phyloP scores from a whole-genome alignment of 2,797 vertebrate genomes.

The Enteromius radiatus region DNA sequence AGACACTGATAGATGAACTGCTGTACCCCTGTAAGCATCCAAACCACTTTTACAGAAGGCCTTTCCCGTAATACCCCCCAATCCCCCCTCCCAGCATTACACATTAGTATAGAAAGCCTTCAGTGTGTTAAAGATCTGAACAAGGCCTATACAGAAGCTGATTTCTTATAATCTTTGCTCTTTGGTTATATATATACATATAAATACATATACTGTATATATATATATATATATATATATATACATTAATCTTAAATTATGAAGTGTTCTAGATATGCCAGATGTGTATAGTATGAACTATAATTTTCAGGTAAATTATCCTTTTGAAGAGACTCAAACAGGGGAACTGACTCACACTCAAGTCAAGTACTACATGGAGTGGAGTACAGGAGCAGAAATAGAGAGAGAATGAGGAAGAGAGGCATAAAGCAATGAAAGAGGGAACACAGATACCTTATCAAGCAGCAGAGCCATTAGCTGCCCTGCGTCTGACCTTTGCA shows the following conservation, averaged over 20 bases:
- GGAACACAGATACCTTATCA: slow-evolving; percentile 48
- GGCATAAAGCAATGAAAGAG: slow-evolving; percentile 15
- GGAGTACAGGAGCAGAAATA: neutral
- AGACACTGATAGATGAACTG: slow-evolving; percentile 45
- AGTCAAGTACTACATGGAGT: neutral
- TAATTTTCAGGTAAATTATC: neutral
- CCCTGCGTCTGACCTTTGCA: slow-evolving; percentile 29
- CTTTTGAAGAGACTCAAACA: neutral
- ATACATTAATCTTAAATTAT: neutral
- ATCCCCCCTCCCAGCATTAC: neutral
- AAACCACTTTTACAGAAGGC: slow-evolving; percentile 37
- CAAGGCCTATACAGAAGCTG: neutral
- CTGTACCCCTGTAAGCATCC: slow-evolving; percentile 37
- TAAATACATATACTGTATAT: too few species aligned
- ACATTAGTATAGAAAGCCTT: slow-evolving; percentile 8
- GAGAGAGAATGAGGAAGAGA: slow-evolving; percentile 4
- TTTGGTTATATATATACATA: too few species aligned
- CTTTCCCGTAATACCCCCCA: slow-evolving; percentile 12
- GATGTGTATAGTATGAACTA: neutral
- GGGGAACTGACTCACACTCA: neutral
- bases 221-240: too few species aligned
- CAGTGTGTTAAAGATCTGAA: neutral
- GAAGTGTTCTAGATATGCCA: neutral
- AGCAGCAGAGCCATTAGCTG: slow-evolving; percentile 44
- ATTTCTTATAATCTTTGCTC: neutral